A percentile compares a stretch with the other conserved stretches of the same genome.
These are phyloP conservation scores for Bothrops jararaca DNA, from an alignment of 2,113 vertebrate species.

Conservation along the genomic window DNA sequence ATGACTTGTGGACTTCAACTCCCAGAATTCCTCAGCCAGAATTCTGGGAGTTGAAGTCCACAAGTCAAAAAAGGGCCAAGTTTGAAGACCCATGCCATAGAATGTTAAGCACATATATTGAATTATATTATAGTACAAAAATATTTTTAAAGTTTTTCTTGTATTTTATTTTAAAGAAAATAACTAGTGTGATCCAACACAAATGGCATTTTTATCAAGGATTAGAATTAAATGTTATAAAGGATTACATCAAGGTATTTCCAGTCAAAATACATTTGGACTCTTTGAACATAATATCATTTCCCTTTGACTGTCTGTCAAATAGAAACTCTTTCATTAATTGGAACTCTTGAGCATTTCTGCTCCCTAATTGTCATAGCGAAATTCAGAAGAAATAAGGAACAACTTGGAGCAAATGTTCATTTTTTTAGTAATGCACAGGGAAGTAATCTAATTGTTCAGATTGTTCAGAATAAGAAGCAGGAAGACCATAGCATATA, in stretches of 20 bases:
- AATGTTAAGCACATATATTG: background rate
- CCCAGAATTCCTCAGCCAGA: too few relatives aligned
- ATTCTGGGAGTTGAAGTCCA: too few relatives aligned
- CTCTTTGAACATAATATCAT: conserved; percentile 22
- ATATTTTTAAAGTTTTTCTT: background rate
- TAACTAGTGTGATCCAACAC: background rate
- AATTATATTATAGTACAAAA: conserved; percentile 1
- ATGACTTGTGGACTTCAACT: too few relatives aligned
- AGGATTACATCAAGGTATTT: background rate
- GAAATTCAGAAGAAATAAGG: conserved; percentile 6
- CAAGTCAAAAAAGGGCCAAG: too few relatives aligned
- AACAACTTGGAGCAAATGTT: background rate
- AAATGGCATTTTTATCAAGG: background rate
- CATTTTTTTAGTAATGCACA: conserved; percentile 4
- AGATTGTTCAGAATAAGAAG: conserved; percentile 9
- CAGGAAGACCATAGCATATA: background rate
- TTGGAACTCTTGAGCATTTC: conserved; percentile 25
- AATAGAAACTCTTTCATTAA: conserved; percentile 42
- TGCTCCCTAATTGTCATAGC: conserved; percentile 19
- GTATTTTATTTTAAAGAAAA: background rate
- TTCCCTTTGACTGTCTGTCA: conserved; percentile 34
- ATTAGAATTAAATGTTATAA: background rate
- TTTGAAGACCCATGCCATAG: too few relatives aligned
- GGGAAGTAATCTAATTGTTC: background rate
- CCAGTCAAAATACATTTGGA: background rate